Evolutionary conservation across 2,888 invertebrate genomes (phyloP), one percentile per base, ranked within the genome.

Genomic region (Stenolophus ochropezus): DNA sequence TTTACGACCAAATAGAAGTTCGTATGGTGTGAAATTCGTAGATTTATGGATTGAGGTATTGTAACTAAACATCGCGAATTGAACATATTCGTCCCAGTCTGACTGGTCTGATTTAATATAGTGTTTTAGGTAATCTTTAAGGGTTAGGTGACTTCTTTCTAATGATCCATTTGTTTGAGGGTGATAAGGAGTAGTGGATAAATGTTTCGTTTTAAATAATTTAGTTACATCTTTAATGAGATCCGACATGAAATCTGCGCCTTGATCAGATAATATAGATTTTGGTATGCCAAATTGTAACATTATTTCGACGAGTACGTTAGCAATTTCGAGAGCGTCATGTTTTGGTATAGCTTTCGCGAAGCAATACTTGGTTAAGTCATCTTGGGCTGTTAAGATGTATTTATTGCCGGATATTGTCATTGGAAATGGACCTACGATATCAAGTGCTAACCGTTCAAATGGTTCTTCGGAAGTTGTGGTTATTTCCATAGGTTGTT

Each of bases 51-150:
- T 83, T 4, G 84, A 83, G 1, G 85, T 84, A 51, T 86, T 86
- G 74, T 86, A 86, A 0, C 84, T 84, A 53, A 86, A 86, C 83
- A 86, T 85, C 0, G 86, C 85, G 51, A 85, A 85, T 8, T 83
- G 82, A 23, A 88, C 51, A 83, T 85, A 86, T 49, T 85, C 82
- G 75, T 87, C 86, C 87, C 88, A 88, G 79, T 87, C 84, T 2
- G 80, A 80, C 83, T 85, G 85, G 11, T 86, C 79, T 21, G 78
- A 2, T n/a, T 84, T 84, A 3, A 87, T 85, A 77, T 84, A 87
- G 79, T 86, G 85, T 81, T 85, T 85, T 0, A 88, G 42, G 79
- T 86, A 86, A 18, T 86, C 86, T 4, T 83, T 84, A 23, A 88
- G 56, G 0, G 86, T 86, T 16, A 83, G 61, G 75, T 89, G 87